A percentile compares a stretch with the other conserved stretches of the same genome.
Evolutionary conservation across 1,140 invertebrate genomes (phyloP).

Genomic region (Saxidomus purpurata): DNA sequence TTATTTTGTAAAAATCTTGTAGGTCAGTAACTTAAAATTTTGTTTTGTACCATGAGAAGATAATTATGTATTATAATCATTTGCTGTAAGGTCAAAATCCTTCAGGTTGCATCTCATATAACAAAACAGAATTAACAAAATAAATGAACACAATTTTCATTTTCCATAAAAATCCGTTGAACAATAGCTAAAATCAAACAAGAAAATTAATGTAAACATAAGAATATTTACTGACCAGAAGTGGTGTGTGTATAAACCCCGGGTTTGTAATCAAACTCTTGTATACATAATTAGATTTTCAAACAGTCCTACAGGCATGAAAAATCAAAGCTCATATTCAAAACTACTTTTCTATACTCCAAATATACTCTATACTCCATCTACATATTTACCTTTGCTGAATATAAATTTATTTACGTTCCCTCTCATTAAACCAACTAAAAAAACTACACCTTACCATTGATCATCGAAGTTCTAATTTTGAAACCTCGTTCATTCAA

Average conservation of each 20-base stretch:
- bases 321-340: conserved; percentile 6
- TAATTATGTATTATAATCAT: too few species aligned
- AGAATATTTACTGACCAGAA: conserved; percentile 7
- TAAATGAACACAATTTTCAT: not conserved
- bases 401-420: conserved; percentile 8
- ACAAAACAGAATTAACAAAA: not conserved
- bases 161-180: not conserved
- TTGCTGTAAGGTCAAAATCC: too few species aligned
- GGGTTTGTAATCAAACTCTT: not conserved
- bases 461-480: too few species aligned
- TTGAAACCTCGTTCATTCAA: not conserved
- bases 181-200: not conserved
- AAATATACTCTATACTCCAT: not conserved
- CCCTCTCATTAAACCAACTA: too few species aligned
- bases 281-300: not conserved
- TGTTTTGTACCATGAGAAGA: too few species aligned
- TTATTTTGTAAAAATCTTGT: too few species aligned
- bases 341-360: too few species aligned
- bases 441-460: too few species aligned
- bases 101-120: too few species aligned
- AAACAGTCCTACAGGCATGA: not conserved
- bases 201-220: not conserved
- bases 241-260: not conserved
- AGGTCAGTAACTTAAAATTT: too few species aligned
- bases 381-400: not conserved